phyloP scores from a whole-genome alignment of 2,797 vertebrate genomes.

The Gymnodraco acuticeps region DNA sequence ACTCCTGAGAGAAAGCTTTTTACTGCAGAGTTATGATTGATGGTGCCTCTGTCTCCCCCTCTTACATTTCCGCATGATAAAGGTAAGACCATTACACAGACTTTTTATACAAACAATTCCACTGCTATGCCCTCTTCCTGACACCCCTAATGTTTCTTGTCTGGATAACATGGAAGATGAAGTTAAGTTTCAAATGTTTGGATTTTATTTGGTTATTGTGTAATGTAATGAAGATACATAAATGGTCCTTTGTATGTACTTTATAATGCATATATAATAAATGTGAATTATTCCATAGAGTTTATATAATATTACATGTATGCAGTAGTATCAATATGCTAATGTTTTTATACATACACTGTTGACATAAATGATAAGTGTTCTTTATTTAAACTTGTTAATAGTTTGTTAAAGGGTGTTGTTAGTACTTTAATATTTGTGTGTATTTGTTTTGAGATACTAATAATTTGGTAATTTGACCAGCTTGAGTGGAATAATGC shows the following conservation, averaged over 20 bases:
- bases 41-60: background rate
- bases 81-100: background rate
- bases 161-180: background rate
- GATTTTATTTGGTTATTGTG: background rate
- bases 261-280: background rate
- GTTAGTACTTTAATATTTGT: background rate
- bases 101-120: background rate
- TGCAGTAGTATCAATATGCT: background rate
- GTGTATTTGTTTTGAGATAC: background rate
- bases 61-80: background rate
- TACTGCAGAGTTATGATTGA: slow-evolving; percentile 3
- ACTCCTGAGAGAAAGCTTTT: slow-evolving; percentile 1
- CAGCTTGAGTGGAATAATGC: background rate
- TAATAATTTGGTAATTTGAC: background rate
- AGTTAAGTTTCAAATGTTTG: background rate
- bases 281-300: background rate
- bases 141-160: background rate
- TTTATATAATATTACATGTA: background rate
- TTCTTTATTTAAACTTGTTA: background rate
- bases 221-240: background rate
- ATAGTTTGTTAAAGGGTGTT: background rate
- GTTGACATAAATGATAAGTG: background rate
- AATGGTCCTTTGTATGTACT: no score
- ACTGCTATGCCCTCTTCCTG: background rate
- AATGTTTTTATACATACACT: background rate